A percentile compares a stretch with the other conserved stretches of the same genome.
phyloP scores from a whole-genome alignment of 2,113 vertebrate species.

The Diphyllodes magnificus region DNA sequence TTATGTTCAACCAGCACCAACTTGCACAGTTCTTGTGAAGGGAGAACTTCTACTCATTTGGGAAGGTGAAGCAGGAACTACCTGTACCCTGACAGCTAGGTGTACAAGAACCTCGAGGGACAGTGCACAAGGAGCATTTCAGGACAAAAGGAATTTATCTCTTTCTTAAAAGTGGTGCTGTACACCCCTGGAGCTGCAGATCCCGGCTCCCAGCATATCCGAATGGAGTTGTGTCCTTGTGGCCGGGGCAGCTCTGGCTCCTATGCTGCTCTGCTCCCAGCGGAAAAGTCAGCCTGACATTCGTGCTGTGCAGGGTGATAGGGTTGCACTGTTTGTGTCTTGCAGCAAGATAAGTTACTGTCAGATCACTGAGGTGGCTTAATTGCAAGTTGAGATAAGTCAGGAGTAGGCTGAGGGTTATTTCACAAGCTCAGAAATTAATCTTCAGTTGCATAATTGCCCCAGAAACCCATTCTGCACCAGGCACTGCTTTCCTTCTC shows the following conservation, averaged over 20 bases:
- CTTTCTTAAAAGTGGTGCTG: neutral
- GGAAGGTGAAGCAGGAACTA: neutral
- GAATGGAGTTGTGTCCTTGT: fast-evolving
- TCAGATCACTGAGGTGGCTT: neutral
- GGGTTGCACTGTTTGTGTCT: neutral
- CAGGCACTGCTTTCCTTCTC: neutral
- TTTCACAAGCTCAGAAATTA: neutral
- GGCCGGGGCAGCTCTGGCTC: neutral
- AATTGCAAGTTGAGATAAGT: neutral
- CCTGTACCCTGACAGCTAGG: too few species aligned
- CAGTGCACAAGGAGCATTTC: neutral
- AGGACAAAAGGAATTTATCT: neutral
- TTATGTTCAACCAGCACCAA: neutral
- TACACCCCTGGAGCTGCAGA: neutral
- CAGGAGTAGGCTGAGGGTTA: neutral
- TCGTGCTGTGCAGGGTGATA: neutral
- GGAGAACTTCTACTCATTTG: neutral
- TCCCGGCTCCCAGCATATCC: neutral
- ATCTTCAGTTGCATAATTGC: neutral
- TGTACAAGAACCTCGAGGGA: fast-evolving
- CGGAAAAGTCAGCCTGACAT: fast-evolving
- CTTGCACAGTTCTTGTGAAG: neutral
- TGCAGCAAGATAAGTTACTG: neutral
- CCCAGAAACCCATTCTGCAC: neutral
- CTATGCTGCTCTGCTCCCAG: neutral